Percentiles rank a stretch among this genome's conserved stretches.
These are phyloP conservation scores for Bos javanicus DNA, from an alignment of 2,113 vertebrate genomes.

Conservation along the genomic window DNA sequence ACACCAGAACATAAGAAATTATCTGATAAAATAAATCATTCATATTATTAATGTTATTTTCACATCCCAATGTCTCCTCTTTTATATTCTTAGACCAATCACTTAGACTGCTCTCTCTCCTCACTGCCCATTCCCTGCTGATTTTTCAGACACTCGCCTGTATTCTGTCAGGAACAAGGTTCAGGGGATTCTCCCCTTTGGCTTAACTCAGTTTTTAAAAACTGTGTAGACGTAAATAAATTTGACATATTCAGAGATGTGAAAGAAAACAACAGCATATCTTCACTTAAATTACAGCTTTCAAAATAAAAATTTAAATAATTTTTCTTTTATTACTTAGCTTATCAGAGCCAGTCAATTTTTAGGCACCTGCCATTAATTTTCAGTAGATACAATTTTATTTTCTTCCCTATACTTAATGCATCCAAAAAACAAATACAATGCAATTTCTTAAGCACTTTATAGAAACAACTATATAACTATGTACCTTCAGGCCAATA, in stretches of 20 bases:
- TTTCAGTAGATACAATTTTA: conserved; percentile 33
- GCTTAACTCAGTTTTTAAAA: not conserved
- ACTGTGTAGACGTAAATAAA: conserved; percentile 39
- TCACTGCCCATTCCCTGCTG: not conserved
- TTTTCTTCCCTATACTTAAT: conserved; percentile 60
- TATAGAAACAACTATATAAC: conserved; percentile 46
- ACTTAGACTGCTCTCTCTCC: not conserved
- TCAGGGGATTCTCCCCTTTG: not conserved
- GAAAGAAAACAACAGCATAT: conserved; percentile 42
- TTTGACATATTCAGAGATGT: conserved; percentile 30
- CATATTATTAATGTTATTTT: not conserved
- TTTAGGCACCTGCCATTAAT: conserved; percentile 44
- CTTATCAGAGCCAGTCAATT: conserved; percentile 45
- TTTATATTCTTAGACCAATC: conserved; percentile 18
- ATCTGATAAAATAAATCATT: conserved; percentile 4
- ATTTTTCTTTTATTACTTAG: conserved; percentile 58
- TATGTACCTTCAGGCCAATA: conserved; percentile 35
- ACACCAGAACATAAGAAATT: not conserved
- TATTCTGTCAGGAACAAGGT: conserved; percentile 1
- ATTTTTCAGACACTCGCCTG: not conserved
- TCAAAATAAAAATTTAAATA: conserved; percentile 55
- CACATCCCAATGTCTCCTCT: not conserved
- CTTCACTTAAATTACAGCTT: conserved; percentile 49
- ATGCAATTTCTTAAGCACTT: conserved; percentile 40
- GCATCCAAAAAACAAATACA: conserved; percentile 60